Percentiles rank a stretch among this genome's conserved stretches.
phyloP scores from a whole-genome alignment of 37 sponge, comb jelly and placozoan genomes.

The Agelas oroides region DNA sequence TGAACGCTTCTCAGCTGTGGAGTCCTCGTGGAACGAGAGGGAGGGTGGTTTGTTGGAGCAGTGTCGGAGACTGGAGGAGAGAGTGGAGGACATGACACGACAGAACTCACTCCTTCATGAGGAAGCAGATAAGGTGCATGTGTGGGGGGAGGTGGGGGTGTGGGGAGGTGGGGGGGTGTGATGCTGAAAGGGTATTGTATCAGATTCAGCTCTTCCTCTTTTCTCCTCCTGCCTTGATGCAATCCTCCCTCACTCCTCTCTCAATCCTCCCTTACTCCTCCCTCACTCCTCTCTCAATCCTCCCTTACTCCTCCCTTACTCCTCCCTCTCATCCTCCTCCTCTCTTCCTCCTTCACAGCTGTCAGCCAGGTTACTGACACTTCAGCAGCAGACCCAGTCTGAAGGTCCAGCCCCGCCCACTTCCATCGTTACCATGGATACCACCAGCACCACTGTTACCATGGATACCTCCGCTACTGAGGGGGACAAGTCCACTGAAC shows the following conservation, averaged over 20 bases:
- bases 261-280: no score
- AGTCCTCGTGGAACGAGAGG: neutral
- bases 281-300: no score
- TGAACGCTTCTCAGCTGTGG: conserved; percentile 21
- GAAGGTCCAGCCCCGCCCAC: neutral
- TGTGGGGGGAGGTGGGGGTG: neutral
- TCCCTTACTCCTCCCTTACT: no score
- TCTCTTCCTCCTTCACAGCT: conserved; percentile 16
- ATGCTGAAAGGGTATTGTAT: neutral
- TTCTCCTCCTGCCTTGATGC: no score
- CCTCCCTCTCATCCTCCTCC: no score
- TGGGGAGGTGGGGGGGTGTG: no score
- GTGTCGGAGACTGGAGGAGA: conserved; percentile 7
- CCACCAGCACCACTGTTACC: neutral
- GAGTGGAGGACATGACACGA: conserved; percentile 29
- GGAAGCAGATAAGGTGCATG: conserved; percentile 66
- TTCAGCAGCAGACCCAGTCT: conserved; percentile 11
- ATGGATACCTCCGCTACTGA: neutral
- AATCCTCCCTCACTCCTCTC: no score
- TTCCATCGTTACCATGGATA: neutral
- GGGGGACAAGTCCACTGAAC: conserved; percentile 52
- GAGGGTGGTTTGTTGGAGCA: neutral
- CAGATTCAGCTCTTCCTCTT: no score
- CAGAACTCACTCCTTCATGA: conserved; percentile 69
- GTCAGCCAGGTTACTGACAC: conserved; percentile 36